Percentiles rank a stretch among this genome's conserved stretches.
Conservation (phyloP, 2,888 invertebrate species). For the Philopedon plagiatum region DNA sequence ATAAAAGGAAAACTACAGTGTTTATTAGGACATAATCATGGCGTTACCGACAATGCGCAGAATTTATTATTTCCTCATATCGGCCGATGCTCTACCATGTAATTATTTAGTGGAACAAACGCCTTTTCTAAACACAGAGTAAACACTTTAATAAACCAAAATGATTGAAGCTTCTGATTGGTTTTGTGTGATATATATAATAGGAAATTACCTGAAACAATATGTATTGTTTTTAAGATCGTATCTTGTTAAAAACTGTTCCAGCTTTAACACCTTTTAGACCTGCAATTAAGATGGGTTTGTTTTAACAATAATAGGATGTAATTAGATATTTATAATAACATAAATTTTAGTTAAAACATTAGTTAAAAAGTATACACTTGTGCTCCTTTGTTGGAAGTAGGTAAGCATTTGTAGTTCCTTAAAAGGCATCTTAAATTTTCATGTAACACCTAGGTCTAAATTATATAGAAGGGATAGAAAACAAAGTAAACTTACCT, state of each 20-base stretch:
- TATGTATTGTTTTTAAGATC: slow-evolving; percentile 30
- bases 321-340: slow-evolving; percentile 6
- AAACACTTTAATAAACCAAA: slow-evolving; percentile 35
- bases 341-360: too few relatives aligned
- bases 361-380: too few relatives aligned
- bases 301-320: slow-evolving; percentile 10
- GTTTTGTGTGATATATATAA: slow-evolving; percentile 25
- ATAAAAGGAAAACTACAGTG: background rate
- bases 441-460: too few relatives aligned
- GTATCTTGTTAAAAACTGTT: slow-evolving; percentile 15
- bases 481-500: too few relatives aligned
- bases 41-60: slow-evolving; percentile 4
- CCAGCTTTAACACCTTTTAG: slow-evolving; percentile 9
- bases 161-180: slow-evolving; percentile 29
- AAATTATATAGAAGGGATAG: too few relatives aligned
- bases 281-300: slow-evolving; percentile 25
- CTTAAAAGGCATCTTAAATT: too few relatives aligned
- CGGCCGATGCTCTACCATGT: slow-evolving; percentile 15
- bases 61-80: slow-evolving; percentile 34
- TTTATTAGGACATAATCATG: slow-evolving; percentile 12
- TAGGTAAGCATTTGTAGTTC: too few relatives aligned
- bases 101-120: slow-evolving; percentile 27
- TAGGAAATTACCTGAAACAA: slow-evolving; percentile 30
- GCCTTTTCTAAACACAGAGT: slow-evolving; percentile 39
- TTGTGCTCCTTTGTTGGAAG: too few relatives aligned